Evolutionary conservation across 1,140 invertebrate species (phyloP).

Genomic region (Melipona quadrifasciata): DNA sequence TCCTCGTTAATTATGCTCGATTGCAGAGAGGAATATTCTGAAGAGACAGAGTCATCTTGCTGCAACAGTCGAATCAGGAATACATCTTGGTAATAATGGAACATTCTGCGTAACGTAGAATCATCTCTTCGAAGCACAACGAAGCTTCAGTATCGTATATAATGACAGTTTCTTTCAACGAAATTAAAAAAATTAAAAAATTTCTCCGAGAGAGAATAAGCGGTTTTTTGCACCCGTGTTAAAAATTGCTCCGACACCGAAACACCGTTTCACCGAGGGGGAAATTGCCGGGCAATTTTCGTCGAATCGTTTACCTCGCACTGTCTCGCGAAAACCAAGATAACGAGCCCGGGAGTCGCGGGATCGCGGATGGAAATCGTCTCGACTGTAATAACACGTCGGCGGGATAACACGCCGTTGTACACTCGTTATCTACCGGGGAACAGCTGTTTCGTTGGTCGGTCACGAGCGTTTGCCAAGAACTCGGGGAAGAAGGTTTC

Average conservation of each 20-base stretch:
- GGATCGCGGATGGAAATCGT: slow-evolving; percentile 5
- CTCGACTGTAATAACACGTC: slow-evolving; percentile 19
- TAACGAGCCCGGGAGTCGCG: not conserved
- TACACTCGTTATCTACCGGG: slow-evolving; percentile 2
- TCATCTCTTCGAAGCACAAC: no score
- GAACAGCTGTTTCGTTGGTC: slow-evolving; percentile 50
- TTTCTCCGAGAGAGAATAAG: not conserved
- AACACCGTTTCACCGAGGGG: not conserved
- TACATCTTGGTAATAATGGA: no score
- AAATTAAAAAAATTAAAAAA: no score
- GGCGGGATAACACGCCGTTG: not conserved
- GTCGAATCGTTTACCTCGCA: not conserved
- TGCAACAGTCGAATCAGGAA: no score
- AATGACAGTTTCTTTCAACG: no score
- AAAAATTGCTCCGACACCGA: not conserved
- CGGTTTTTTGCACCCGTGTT: not conserved
- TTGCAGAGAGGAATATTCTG: no score
- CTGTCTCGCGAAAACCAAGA: not conserved
- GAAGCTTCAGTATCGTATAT: no score
- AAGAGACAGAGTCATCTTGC: no score
- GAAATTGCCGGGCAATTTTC: not conserved
- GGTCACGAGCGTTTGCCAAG: slow-evolving; percentile 52
- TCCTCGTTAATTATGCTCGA: no score
- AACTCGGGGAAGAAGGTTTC: slow-evolving; percentile 48
- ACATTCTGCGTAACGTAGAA: no score